Evolutionary conservation across 2,888 invertebrate genomes (phyloP).

Genomic region (Noctua comes): DNA sequence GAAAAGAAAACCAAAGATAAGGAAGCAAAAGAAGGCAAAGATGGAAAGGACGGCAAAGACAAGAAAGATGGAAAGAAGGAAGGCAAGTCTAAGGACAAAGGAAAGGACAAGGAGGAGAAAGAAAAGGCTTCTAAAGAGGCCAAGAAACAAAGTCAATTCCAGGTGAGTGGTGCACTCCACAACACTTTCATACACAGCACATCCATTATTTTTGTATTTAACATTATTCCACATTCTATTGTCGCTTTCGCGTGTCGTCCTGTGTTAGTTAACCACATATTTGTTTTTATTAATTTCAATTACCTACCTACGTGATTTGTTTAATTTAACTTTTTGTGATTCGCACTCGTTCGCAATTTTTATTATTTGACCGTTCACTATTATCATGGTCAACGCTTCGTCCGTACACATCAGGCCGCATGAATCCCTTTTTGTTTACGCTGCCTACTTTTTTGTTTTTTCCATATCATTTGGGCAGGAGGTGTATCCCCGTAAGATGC

Average conservation of each 20-base stretch:
- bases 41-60: conserved; percentile 88
- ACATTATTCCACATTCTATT: conserved; percentile 68
- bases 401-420: conserved; percentile 83
- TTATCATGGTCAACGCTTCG: conserved; percentile 79
- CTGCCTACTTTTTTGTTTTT: conserved; percentile 90
- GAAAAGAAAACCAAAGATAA: conserved; percentile 92
- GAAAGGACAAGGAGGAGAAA: conserved; percentile 91
- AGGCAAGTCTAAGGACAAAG: conserved; percentile 89
- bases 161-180: conserved; percentile 85
- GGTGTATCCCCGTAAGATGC: conserved; percentile 95
- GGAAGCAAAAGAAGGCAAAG: conserved; percentile 88
- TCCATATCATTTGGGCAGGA: conserved; percentile 92
- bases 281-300: conserved; percentile 74
- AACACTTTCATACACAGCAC: conserved; percentile 82
- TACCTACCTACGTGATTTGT: conserved; percentile 68
- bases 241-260: conserved; percentile 84
- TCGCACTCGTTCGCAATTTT: conserved; percentile 75
- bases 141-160: conserved; percentile 92
- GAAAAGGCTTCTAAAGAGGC: conserved; percentile 90
- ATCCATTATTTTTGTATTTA: conserved; percentile 84
- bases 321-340: conserved; percentile 76
- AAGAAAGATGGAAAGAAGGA: conserved; percentile 91
- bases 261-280: conserved; percentile 84
- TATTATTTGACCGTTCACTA: conserved; percentile 72
- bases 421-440: conserved; percentile 89